A percentile compares a stretch with the other conserved stretches of the same genome.
These are phyloP conservation scores for Laothoe populi DNA, from an alignment of 2,888 invertebrate genomes.

Conservation along the genomic window DNA sequence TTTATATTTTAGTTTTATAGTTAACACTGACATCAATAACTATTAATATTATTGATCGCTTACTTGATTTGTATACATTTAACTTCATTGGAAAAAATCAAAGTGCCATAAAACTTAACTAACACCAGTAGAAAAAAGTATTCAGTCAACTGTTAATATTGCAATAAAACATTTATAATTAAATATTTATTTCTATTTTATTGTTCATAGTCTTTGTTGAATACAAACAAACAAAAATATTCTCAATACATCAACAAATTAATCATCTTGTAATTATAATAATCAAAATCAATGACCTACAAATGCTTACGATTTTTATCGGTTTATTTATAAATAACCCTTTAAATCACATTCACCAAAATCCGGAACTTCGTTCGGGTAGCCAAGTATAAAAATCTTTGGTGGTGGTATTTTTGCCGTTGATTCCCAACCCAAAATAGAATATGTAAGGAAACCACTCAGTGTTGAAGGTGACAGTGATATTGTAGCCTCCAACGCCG, in stretches of 20 bases:
- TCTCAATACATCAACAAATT: not conserved
- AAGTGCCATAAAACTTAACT: not conserved
- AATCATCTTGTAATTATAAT: not conserved
- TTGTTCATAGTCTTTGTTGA: not conserved
- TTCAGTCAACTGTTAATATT: not conserved
- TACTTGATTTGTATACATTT: not conserved
- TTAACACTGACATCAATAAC: not conserved
- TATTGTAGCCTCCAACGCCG: slow-evolving; percentile 70
- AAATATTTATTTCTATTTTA: not conserved
- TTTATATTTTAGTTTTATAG: slow-evolving; percentile 1
- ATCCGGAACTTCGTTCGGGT: slow-evolving; percentile 49
- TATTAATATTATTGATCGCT: not conserved
- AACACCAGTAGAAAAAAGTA: not conserved
- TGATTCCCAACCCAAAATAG: slow-evolving; percentile 59
- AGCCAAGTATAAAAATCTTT: slow-evolving; percentile 51
- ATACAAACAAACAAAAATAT: not conserved
- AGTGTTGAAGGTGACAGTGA: slow-evolving; percentile 55
- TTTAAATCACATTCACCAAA: slow-evolving; percentile 17
- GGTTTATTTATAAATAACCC: too few species aligned
- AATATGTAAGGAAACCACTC: slow-evolving; percentile 65
- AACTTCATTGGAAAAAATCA: not conserved
- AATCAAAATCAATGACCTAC: too few species aligned
- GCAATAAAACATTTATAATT: not conserved
- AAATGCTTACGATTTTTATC: too few species aligned
- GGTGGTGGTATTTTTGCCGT: slow-evolving; percentile 57